Percentiles rank a stretch among this genome's conserved stretches.
Evolutionary conservation across 2,113 vertebrate genomes (phyloP).

Genomic region (Parotia lawesii): DNA sequence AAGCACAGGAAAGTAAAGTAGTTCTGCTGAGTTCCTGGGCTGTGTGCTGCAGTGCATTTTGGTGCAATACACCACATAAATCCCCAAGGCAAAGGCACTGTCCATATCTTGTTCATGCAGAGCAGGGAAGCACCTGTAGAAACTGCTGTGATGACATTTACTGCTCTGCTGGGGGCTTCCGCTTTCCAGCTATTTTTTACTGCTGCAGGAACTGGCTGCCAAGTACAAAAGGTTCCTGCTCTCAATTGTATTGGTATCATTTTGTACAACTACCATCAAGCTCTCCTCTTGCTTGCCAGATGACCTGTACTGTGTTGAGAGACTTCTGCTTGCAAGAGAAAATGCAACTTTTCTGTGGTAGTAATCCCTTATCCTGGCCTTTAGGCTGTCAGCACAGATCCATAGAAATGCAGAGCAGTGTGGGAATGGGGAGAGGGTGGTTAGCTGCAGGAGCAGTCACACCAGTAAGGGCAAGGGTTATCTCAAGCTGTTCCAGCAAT

Average conservation of each 20-base stretch:
- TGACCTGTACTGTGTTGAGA: neutral
- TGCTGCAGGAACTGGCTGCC: neutral
- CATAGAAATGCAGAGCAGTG: neutral
- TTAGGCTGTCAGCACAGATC: neutral
- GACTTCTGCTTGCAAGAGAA: neutral
- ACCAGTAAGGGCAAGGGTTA: neutral
- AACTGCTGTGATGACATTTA: neutral
- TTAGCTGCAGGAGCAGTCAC: neutral
- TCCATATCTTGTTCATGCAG: neutral
- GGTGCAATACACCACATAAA: neutral
- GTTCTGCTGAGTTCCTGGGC: neutral
- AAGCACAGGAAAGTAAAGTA: neutral
- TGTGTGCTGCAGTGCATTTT: neutral
- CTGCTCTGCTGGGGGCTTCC: neutral
- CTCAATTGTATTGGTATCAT: neutral
- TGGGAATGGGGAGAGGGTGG: neutral
- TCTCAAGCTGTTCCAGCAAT: constrained; percentile 14
- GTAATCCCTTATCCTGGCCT: neutral
- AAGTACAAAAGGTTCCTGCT: neutral
- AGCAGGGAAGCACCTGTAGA: neutral
- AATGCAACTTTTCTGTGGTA: neutral
- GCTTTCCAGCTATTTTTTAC: constrained; percentile 5
- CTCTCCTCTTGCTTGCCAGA: neutral
- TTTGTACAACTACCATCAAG: neutral
- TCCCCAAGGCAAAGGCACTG: neutral